These are phyloP conservation scores for Pagrus major DNA, from an alignment of 2,113 vertebrate species.

Conservation along the genomic window DNA sequence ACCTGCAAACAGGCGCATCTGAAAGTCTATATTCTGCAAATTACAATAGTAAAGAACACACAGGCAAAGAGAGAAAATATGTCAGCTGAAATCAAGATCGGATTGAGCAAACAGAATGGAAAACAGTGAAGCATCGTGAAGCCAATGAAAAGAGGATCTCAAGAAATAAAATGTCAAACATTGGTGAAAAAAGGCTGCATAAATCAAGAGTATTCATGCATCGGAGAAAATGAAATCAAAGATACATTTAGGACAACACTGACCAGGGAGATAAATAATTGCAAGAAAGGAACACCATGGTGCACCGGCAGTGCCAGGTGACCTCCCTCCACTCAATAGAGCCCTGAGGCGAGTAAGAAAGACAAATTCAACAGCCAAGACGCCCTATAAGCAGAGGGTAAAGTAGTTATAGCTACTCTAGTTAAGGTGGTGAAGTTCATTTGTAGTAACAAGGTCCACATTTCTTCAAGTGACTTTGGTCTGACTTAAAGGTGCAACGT, in stretches of 20 bases:
- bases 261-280: not conserved
- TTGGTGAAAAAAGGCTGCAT: conserved; percentile 15
- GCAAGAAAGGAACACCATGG: not conserved
- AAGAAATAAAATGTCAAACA: conserved; percentile 18
- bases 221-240: not conserved
- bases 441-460: not conserved
- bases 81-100: conserved; percentile 56
- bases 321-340: not conserved
- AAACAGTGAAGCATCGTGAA: conserved; percentile 1
- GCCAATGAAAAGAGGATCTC: conserved; percentile 10
- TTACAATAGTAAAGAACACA: conserved; percentile 67
- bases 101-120: conserved; percentile 12
- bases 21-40: conserved; percentile 87
- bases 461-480: not conserved
- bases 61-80: conserved; percentile 58
- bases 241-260: not conserved
- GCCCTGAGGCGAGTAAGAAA: not conserved
- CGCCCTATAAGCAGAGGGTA: not conserved
- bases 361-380: not conserved
- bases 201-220: conserved; percentile 1
- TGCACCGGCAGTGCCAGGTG: not conserved
- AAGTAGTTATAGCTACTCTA: not conserved
- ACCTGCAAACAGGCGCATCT: conserved; percentile 85
- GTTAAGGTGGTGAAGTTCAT: not conserved
- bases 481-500: no score